Conservation (phyloP, 2,888 invertebrate species). For the Rhodophaea formosa region DNA sequence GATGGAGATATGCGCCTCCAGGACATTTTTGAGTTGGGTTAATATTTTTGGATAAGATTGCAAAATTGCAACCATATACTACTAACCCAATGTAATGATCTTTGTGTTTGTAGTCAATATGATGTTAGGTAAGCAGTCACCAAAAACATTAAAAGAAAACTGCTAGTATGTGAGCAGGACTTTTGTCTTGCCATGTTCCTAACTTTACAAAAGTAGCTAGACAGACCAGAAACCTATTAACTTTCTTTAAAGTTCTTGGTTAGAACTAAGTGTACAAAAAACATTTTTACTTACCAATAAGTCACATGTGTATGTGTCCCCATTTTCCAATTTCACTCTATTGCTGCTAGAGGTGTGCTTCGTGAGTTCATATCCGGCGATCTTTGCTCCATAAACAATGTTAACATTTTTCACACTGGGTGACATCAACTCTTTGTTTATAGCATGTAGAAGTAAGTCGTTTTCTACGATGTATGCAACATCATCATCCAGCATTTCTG, state of each 20-base stretch:
- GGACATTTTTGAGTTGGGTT: too few relatives aligned
- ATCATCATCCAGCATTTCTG: conserved; percentile 85
- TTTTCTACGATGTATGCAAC: conserved; percentile 97
- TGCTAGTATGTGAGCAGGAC: too few relatives aligned
- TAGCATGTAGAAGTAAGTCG: conserved; percentile 89
- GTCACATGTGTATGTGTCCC: conserved; percentile 83
- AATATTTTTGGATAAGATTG: too few relatives aligned
- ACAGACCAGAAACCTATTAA: not conserved
- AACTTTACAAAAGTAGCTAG: too few relatives aligned
- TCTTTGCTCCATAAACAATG: conserved; percentile 85
- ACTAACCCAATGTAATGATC: too few relatives aligned
- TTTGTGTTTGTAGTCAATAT: too few relatives aligned
- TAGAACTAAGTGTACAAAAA: too few relatives aligned
- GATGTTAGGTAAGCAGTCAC: too few relatives aligned
- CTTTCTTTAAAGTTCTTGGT: conserved; percentile 1
- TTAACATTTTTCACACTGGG: conserved; percentile 80
- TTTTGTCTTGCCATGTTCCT: too few relatives aligned
- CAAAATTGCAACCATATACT: too few relatives aligned
- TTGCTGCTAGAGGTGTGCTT: conserved; percentile 38
- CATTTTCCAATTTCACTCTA: conserved; percentile 83
- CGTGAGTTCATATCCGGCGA: conserved; percentile 83
- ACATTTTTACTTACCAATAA: conserved; percentile 83
- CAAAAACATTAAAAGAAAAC: too few relatives aligned
- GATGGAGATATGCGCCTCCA: too few relatives aligned
- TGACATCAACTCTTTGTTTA: conserved; percentile 81